Evolutionary conservation across 2,113 vertebrate species (phyloP), one percentile per base, ranked within the genome.

Genomic region (Lathamus discolor): DNA sequence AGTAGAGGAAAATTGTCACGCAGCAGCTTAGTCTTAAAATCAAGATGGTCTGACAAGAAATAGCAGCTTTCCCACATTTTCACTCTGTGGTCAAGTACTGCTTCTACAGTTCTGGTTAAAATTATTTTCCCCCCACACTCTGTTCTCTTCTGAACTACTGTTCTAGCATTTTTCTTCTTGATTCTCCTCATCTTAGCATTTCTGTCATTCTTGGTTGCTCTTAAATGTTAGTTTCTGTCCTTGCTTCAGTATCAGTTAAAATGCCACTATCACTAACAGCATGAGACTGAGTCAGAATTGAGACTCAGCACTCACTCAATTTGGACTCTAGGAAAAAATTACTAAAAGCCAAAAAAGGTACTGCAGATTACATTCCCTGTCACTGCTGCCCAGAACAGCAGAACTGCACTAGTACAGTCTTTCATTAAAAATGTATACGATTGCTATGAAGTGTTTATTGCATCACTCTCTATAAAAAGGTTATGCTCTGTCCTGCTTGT

Each of bases 231-330:
- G 46, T 64, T 93, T 86, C 92, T 94, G 86, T 95, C 77, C 66
- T 73, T 79, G 44, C 66, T 73, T 91, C 63, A 66, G 0, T 62
- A 89, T 19, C 92, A 89, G 74, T 93, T 94, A 73, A 96, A 96
- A 94, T 59, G 74, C 66, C 92, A 89, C 90, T 91, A 81, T 84
- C 88, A 66, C 68, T 81, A 86, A 86, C 86, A 86, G 86, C 86
- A 61, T 66, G 83, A 86, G 86, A 35, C 77, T 92, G 95, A 96
- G 69, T 95, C 91, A 96, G 80, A 92, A 88, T 4, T 11, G 86
- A 93, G 86, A 55, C 66, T 63, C 79, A 3, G 23, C 51, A 85
- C 37, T 85, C 86, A 27, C 49, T 76, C 83, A 19, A 22, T 89
- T 91, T 68, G 84, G 59, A 84, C 63, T 93, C 49, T 20, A 76